phyloP scores from a whole-genome alignment of 1,140 invertebrate genomes.

The Frieseomelitta varia region DNA sequence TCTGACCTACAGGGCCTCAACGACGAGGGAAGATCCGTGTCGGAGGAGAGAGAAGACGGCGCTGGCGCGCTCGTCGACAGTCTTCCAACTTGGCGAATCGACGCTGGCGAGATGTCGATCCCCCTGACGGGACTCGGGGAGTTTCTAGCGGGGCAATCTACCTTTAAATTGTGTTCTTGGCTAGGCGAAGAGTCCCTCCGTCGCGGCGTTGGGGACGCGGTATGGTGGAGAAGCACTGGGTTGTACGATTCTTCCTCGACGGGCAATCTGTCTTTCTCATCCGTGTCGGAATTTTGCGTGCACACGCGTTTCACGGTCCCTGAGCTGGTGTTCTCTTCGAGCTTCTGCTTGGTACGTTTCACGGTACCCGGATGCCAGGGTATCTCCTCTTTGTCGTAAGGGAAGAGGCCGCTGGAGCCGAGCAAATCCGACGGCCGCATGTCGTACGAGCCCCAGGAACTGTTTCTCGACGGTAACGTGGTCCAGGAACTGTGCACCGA shows the following conservation, averaged over 20 bases:
- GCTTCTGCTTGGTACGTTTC: conserved; percentile 87
- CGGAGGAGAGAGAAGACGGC: conserved; percentile 83
- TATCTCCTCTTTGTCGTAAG: conserved; percentile 85
- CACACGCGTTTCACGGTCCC: conserved; percentile 82
- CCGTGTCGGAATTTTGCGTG: conserved; percentile 75
- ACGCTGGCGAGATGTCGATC: conserved; percentile 73
- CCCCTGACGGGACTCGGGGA: conserved; percentile 69
- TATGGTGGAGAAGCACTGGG: conserved; percentile 74
- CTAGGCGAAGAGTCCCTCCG: conserved; percentile 70
- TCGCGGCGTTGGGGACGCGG: conserved; percentile 71
- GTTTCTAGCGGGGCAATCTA: conserved; percentile 58
- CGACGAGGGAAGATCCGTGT: conserved; percentile 76
- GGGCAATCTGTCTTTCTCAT: conserved; percentile 67
- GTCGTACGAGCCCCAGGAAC: conserved; percentile 89
- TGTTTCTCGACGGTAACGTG: conserved; percentile 86
- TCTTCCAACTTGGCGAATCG: conserved; percentile 75
- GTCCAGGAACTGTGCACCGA: conserved; percentile 93
- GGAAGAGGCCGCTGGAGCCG: conserved; percentile 81
- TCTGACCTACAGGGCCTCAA: conserved; percentile 78
- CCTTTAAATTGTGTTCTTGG: conserved; percentile 57
- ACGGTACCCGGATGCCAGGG: conserved; percentile 87
- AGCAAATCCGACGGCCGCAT: conserved; percentile 80
- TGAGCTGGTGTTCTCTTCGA: conserved; percentile 84
- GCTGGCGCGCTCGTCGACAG: conserved; percentile 86
- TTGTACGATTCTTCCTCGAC: conserved; percentile 74